Base-by-base conservation (phyloP, 2,113 vertebrate genomes). In the Chlamydotis undulata region DNA sequence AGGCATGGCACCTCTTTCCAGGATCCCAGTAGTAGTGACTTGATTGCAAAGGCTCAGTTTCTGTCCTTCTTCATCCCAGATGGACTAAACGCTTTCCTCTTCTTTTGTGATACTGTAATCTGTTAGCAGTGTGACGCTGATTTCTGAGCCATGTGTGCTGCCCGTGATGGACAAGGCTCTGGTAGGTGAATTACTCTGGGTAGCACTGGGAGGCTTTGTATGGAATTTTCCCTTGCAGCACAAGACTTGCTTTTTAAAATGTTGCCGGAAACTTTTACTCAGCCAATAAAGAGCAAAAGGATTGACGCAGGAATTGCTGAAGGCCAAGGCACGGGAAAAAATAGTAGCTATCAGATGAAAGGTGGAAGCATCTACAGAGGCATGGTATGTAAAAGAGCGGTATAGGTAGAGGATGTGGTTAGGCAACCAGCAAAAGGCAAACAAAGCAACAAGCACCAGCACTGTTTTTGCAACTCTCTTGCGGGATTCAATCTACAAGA, bases 261-360 rank as follows among this genome's bases (percentile, higher is more conserved):
- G 98, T 75, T 98, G 91, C 61, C 98, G 97, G 93, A 98, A 98
- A 68, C 97, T 98, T 96, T 98, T 98, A 74, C 98, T 98, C 74
- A 98, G 96, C 98, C 98, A 98, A 31, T 98, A 98, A 69, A 98
- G 98, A 76, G 98, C 98, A 56, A 98, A 98, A 68, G 98, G 98
- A 70, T 98, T 98, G 82, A 98, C 88, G 1, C 98, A 98, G 73
- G 98, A 98, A 95, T 98, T 98, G 96, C 98, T 98, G 94, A 98
- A 98, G 95, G 98, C 98, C 97, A 98, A 92, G 37, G 97, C 86
- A 7, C 98, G 97, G 70, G 98, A 98, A 28, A 98, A 97, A 79
- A 98, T 95, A 26, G 98, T 98, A 35, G 98, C 90, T 33, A 98
- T 47, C 22, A 98, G 97, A 65, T 98, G 98, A 49, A 98, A 80